Evolutionary conservation across 2,113 vertebrate genomes (phyloP).

Genomic region (Reinhardtius hippoglossoides): DNA sequence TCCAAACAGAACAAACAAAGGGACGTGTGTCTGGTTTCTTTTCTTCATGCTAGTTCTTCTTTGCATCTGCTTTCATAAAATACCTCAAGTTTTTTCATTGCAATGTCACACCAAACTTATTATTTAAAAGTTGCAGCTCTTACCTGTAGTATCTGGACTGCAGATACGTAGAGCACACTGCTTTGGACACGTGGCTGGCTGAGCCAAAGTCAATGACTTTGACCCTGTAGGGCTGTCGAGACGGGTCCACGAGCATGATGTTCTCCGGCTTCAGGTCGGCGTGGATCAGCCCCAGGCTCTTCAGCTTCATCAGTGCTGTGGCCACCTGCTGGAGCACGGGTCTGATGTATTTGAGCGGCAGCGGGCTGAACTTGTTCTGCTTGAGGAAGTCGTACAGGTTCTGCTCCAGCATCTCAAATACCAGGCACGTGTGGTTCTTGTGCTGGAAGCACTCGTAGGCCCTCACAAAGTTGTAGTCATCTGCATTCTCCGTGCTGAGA

Average conservation of each 20-base stretch:
- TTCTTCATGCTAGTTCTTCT: not conserved
- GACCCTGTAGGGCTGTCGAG: constrained; percentile 95
- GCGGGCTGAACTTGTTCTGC: constrained; percentile 99
- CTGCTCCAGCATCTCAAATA: constrained; percentile 99
- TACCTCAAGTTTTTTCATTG: too few relatives aligned
- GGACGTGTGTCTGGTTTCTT: not conserved
- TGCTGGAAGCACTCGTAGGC: constrained; percentile 99
- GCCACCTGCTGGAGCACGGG: constrained; percentile 98
- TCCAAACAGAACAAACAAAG: constrained; percentile 18
- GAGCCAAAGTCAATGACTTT: constrained; percentile 99
- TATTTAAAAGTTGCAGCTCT: constrained; percentile 54
- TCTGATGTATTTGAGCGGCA: constrained; percentile 97
- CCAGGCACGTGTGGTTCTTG: constrained; percentile 99
- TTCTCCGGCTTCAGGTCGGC: constrained; percentile 99
- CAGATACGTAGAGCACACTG: constrained; percentile 98
- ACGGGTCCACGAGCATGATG: constrained; percentile 99
- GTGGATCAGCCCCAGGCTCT: constrained; percentile 97
- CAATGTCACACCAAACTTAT: not conserved
- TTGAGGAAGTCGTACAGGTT: constrained; percentile 99
- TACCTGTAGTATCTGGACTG: constrained; percentile 99
- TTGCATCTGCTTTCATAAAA: not conserved
- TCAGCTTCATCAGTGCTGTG: constrained; percentile 97
- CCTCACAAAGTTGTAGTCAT: constrained; percentile 98
- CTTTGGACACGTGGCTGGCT: constrained; percentile 98
- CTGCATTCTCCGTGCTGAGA: constrained; percentile 95